These are phyloP conservation scores for Rotaria sp. DNA, from an alignment of 2,888 invertebrate species.

Conservation along the genomic window DNA sequence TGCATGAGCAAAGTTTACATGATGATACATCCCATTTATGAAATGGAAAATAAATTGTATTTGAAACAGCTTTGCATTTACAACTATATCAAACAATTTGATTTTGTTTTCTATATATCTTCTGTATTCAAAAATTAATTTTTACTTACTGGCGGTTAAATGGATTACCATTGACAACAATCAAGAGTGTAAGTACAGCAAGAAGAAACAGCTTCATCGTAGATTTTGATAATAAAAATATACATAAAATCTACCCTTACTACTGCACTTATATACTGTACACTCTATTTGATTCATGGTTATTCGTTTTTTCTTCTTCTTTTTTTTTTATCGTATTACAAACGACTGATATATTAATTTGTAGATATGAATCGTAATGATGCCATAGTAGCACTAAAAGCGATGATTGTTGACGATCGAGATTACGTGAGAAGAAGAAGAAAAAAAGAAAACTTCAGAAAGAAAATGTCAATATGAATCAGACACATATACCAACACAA, in stretches of 20 bases:
- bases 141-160: not conserved
- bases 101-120: too few relatives aligned
- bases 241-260: not conserved
- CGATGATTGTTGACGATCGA: not conserved
- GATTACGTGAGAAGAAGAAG: not conserved
- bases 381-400: not conserved
- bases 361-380: not conserved
- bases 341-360: not conserved
- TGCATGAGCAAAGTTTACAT: slow-evolving; percentile 24
- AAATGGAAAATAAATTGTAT: not conserved
- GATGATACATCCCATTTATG: slow-evolving; percentile 10
- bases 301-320: too few relatives aligned
- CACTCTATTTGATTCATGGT: too few relatives aligned
- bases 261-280: not conserved
- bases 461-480: too few relatives aligned
- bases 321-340: not conserved
- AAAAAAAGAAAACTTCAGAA: not conserved
- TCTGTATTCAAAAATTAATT: not conserved
- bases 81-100: not conserved
- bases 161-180: not conserved
- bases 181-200: not conserved
- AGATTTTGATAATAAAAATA: not conserved
- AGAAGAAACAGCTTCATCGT: not conserved
- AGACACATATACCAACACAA: too few relatives aligned
- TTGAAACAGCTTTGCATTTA: slow-evolving; percentile 18